phyloP scores from a whole-genome alignment of 2,888 invertebrate genomes.

The Aporophyla lueneburgensis region DNA sequence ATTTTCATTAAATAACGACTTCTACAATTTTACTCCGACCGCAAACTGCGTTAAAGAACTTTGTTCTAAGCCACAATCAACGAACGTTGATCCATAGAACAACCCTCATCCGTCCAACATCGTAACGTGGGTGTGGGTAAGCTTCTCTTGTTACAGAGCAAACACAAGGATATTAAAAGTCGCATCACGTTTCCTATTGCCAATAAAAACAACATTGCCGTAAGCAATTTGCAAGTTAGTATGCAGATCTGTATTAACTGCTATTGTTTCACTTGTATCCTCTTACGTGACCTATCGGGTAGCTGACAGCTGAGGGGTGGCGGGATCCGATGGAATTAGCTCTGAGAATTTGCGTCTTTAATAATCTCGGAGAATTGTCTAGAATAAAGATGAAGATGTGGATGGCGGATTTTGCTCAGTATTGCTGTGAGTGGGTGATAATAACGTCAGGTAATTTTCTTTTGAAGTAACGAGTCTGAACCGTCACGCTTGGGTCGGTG shows the following conservation, averaged over 20 bases:
- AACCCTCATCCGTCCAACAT: conserved; percentile 1
- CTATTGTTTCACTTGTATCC: conserved; percentile 41
- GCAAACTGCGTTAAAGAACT: too few relatives aligned
- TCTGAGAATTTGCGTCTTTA: background rate
- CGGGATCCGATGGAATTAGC: background rate
- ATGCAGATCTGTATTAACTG: conserved; percentile 53
- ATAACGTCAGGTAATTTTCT: background rate
- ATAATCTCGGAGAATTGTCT: background rate
- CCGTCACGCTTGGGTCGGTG: background rate
- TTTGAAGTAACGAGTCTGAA: background rate
- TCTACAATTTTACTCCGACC: too few relatives aligned
- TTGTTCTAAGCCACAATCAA: background rate
- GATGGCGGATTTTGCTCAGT: background rate
- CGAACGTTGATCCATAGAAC: conserved; percentile 5
- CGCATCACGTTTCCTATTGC: conserved; percentile 51
- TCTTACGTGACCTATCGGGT: conserved; percentile 20
- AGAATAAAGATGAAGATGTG: background rate
- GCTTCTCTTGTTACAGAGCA: conserved; percentile 11
- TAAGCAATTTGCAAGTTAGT: conserved; percentile 54
- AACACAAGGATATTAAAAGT: conserved; percentile 31
- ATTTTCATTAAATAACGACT: too few relatives aligned
- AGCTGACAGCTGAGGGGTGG: background rate
- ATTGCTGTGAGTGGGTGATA: background rate
- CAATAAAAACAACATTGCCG: conserved; percentile 56
- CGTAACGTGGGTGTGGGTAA: conserved; percentile 19